Evolutionary conservation across 1,140 invertebrate species (phyloP).

Genomic region (Pantala flavescens): DNA sequence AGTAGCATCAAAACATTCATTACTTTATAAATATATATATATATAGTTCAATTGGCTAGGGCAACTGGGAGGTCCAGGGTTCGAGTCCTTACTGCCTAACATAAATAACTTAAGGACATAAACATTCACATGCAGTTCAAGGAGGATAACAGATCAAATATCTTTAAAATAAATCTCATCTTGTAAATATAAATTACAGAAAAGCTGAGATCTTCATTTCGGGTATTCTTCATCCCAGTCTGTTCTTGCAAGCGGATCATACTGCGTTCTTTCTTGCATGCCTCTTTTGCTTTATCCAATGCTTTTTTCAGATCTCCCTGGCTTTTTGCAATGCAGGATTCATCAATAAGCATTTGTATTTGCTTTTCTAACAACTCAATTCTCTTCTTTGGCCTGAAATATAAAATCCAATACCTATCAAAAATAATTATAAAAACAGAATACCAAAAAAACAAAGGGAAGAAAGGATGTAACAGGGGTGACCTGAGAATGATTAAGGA

Average conservation of each 20-base stretch:
- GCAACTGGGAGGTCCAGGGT: no score
- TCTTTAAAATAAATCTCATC: no score
- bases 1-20: no score
- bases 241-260: conserved; percentile 87
- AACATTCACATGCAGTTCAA: no score
- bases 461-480: no score
- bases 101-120: no score
- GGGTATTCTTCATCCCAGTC: conserved; percentile 69
- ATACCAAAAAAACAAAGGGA: background rate
- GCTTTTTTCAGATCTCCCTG: conserved; percentile 53
- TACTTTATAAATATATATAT: no score
- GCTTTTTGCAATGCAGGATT: conserved; percentile 56
- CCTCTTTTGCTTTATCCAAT: conserved; percentile 91
- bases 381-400: conserved; percentile 68
- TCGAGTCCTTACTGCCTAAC: no score
- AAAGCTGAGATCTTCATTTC: conserved; percentile 90
- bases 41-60: no score
- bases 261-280: conserved; percentile 79
- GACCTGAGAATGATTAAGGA: no score
- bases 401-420: conserved; percentile 17
- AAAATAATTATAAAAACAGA: conserved; percentile 18
- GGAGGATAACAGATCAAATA: no score
- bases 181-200: conserved; percentile 48
- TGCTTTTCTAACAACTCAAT: conserved; percentile 68
- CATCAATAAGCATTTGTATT: conserved; percentile 75